phyloP scores from a whole-genome alignment of 2,888 invertebrate genomes.

The Ochropacha duplaris region DNA sequence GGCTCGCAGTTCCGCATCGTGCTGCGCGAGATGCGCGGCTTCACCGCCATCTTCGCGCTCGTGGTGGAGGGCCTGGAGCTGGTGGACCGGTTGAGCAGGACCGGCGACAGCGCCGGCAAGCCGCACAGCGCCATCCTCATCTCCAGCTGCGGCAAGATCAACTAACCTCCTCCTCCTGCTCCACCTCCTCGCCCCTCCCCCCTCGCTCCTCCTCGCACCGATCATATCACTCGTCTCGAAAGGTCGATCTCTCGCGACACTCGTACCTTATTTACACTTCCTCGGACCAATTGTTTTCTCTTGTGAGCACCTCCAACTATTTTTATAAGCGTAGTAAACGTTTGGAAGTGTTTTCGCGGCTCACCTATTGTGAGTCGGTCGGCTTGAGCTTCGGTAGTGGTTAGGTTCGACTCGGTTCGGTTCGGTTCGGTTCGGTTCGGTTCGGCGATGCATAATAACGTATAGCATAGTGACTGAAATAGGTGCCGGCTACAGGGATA shows the following conservation, averaged over 20 bases:
- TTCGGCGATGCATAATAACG: conserved; percentile 13
- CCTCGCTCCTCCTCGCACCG: not conserved
- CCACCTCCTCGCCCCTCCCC: conserved; percentile 1
- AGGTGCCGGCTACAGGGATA: not conserved
- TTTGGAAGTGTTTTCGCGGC: conserved; percentile 43
- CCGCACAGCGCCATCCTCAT: conserved; percentile 89
- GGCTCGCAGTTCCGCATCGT: conserved; percentile 93
- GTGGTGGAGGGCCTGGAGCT: conserved; percentile 91
- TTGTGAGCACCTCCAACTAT: conserved; percentile 33
- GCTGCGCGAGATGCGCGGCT: conserved; percentile 91
- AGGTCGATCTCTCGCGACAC: conserved; percentile 7
- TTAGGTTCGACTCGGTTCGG: not conserved
- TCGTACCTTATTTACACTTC: conserved; percentile 29
- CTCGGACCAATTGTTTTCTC: conserved; percentile 32
- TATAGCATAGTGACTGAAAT: not conserved
- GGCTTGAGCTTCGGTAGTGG: conserved; percentile 37
- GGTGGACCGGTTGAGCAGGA: conserved; percentile 89
- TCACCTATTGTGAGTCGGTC: conserved; percentile 28
- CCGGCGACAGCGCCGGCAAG: conserved; percentile 90
- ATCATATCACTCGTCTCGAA: not conserved
- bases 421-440: not conserved
- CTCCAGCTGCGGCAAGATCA: conserved; percentile 89
- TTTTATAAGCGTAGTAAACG: conserved; percentile 38
- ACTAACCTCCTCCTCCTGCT: conserved; percentile 46
- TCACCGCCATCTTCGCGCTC: conserved; percentile 91